Base-by-base conservation (phyloP, 2,113 vertebrate species). In the Trichechus manatus region DNA sequence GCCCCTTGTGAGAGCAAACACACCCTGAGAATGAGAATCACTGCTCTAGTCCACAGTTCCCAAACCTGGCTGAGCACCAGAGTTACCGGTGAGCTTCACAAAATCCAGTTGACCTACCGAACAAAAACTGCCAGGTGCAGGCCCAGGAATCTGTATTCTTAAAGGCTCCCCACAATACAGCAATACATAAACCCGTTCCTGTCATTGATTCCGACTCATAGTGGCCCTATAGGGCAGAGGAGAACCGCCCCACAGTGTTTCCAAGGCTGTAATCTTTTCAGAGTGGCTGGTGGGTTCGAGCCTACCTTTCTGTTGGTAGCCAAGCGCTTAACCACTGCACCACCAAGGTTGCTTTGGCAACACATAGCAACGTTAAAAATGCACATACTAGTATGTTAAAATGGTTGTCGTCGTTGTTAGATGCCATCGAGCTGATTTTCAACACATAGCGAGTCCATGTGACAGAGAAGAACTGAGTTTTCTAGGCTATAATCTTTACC, bases 121-220 rank as follows among this genome's bases (percentile, higher is more conserved):
- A 19, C 13, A 44, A 25, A 17, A 14, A 9, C 4, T 2, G 5
- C 42, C 85, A 80, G 42, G 0, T 0, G 13, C 5, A 0, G 25
- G 13, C 79, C 53, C 66, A 0, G 1, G 36, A 47, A 64, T 6
- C 22, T 29, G 29, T 14, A 20, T 22, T 44, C 22, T 72, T 29
- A 50, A 33, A 74, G n/a, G 25, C 10, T 6, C 20, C 15, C 29
- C 31, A 2, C 13, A 1, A 11, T 27, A 36, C 13, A 15, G 59
- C 59, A 61, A 59, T 59, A 59, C 17, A 19, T 59, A 14, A 59
- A 23, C 64, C 6, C 23, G 31, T 33, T 33, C 3, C 15, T 33
- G 29, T 4, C 8, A 15, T 33, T 17, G 13, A 36, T 72, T 17
- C 31, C 15, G 17, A 72, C 68, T 20, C 33, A 72, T 7, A n/a